Evolutionary conservation across 2,888 invertebrate genomes (phyloP).

Genomic region (Sarcophaga subvicina): DNA sequence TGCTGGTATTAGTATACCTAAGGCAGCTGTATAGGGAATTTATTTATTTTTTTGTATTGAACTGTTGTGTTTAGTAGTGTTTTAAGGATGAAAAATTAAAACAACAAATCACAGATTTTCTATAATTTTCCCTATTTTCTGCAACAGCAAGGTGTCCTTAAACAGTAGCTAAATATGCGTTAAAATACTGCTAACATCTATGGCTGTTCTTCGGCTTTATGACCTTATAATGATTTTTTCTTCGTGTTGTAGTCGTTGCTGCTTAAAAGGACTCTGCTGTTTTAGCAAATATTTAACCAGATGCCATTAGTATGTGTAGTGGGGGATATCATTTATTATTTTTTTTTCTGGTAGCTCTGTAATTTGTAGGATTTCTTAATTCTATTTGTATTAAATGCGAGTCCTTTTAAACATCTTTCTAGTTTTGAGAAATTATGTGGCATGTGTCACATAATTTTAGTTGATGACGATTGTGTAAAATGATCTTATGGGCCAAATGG

Average conservation of each 20-base stretch:
- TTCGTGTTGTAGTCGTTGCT: not conserved
- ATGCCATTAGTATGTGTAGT: conserved; percentile 58
- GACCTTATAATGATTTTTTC: not conserved
- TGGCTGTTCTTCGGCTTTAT: conserved; percentile 16
- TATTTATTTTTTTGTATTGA: not conserved
- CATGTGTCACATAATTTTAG: conserved; percentile 71
- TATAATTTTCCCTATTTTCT: conserved; percentile 15
- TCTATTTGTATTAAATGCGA: not conserved
- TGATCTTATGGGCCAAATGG: conserved; percentile 26
- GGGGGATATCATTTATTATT: conserved; percentile 44
- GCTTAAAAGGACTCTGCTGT: not conserved
- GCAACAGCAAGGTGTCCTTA: conserved; percentile 55
- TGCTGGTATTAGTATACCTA: not conserved
- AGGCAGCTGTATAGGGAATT: conserved; percentile 42
- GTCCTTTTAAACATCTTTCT: conserved; percentile 46
- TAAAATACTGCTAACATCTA: conserved; percentile 29
- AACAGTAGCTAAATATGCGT: conserved; percentile 60
- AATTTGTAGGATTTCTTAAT: conserved; percentile 68
- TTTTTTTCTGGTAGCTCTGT: conserved; percentile 32
- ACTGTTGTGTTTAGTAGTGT: not conserved
- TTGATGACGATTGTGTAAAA: conserved; percentile 37
- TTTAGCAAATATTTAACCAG: conserved; percentile 67
- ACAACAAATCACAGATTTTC: conserved; percentile 32
- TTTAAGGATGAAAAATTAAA: conserved; percentile 9
- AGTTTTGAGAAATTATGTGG: conserved; percentile 66